Evolutionary conservation across 2,888 invertebrate genomes (phyloP), one percentile per base, ranked within the genome.

Genomic region (Xylophagus ater): DNA sequence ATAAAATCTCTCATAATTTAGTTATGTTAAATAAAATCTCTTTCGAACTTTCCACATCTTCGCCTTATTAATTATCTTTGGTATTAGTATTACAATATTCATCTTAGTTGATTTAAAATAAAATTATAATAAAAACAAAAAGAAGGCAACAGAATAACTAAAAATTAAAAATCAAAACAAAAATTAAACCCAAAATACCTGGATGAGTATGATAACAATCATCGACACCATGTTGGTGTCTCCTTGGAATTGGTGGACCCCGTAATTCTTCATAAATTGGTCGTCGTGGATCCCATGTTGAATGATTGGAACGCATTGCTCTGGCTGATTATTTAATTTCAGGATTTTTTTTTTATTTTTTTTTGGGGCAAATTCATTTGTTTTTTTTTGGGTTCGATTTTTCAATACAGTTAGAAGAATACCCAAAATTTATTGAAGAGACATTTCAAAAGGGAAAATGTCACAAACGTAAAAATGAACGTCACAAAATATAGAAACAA

Each of bases 251-350:
- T 53, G 73, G 70, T 51, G 76, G 73, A 54, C 82, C 75, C 57
- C 81, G 80, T 62, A 88, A 75, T 66, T 88, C 86, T 71, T 88
- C 88, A 69, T 88, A 88, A 71, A 87, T 82, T 61, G 88, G 84
- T 41, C 87, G 73, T 49, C 86, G 74, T 51, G 88, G 88, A 69
- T 88, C 87, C 88, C 88, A 88, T 60, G 88, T 88, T 39, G 85
- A 81, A 68, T 78, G 77, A 62, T 60, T 65, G 41, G 65, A 62
- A 42, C 62, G 62, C 49, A 60, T 53, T 51, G 59, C 56, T 49
- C 62, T 62, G 49, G 58, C 64, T 64, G 51, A 49, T 53, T 44
- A 35, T 29, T 30, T 44, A 34, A 20, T 36, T 34, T 40, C 38
- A 25, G 19, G 12, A 37, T 23, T 7, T 18, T 17, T 37, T 20